Conservation (phyloP, 2,797 vertebrate genomes). For the Rallus crepitans region DNA sequence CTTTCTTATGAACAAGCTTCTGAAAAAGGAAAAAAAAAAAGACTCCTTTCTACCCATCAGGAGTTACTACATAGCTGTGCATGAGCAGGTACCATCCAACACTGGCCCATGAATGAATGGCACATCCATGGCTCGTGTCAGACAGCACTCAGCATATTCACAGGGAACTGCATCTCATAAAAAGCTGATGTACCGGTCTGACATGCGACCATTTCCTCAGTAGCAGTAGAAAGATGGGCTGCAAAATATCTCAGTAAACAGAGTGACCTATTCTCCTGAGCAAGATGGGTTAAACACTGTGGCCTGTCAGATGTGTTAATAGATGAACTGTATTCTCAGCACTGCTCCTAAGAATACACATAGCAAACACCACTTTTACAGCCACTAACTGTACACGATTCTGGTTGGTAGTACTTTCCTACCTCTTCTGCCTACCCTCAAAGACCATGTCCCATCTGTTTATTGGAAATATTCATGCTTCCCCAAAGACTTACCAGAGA, state of each 20-base stretch:
- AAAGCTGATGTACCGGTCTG: background rate
- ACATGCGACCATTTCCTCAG: background rate
- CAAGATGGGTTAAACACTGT: background rate
- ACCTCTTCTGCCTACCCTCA: background rate
- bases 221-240: background rate
- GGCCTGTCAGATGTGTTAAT: background rate
- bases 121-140: fast-evolving
- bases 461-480: background rate
- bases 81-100: background rate
- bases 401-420: background rate
- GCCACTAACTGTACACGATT: background rate
- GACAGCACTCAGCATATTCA: background rate
- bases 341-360: background rate
- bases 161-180: background rate
- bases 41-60: background rate
- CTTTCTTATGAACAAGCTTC: background rate
- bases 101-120: background rate
- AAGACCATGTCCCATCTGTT: background rate
- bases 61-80: background rate
- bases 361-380: constrained; percentile 17
- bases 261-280: background rate
- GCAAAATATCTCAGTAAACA: background rate
- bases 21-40: background rate
- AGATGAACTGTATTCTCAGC: background rate
- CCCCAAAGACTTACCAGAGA: background rate